These are phyloP conservation scores for Dusona sp. DNA, from an alignment of 2,888 invertebrate species.

Conservation along the genomic window DNA sequence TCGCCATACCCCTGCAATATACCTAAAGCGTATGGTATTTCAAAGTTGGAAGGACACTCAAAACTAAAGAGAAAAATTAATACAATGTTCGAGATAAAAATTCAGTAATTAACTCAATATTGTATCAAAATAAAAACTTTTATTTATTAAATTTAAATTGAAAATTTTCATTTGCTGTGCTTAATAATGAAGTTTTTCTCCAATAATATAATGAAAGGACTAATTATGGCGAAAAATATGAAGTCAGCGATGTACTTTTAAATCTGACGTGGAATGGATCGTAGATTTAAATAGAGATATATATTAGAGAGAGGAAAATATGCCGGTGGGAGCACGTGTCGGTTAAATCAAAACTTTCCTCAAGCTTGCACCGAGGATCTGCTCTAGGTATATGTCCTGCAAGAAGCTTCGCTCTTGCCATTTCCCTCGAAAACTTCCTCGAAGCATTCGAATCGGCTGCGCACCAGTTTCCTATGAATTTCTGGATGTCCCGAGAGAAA, in stretches of 20 bases:
- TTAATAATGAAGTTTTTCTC: not conserved
- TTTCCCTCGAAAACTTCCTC: constrained; percentile 58
- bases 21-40: not conserved
- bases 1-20: not conserved
- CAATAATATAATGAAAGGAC: not conserved
- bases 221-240: not conserved
- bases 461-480: constrained; percentile 65
- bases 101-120: too few relatives aligned
- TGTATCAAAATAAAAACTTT: not conserved
- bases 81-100: not conserved
- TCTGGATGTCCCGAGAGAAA: constrained; percentile 55
- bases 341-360: constrained; percentile 75
- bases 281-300: constrained; percentile 9
- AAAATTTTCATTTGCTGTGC: not conserved
- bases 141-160: not conserved
- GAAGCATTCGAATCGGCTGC: constrained; percentile 61
- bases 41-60: not conserved
- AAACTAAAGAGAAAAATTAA: not conserved
- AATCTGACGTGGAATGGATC: constrained; percentile 12
- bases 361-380: constrained; percentile 60
- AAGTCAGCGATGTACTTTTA: not conserved
- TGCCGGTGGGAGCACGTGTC: constrained; percentile 65
- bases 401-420: constrained; percentile 68
- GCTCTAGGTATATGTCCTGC: constrained; percentile 52
- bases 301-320: constrained; percentile 32